A percentile compares a stretch with the other conserved stretches of the same genome.
Evolutionary conservation across 2,888 invertebrate species (phyloP).

Genomic region (Rhagophthalmus giganteus): DNA sequence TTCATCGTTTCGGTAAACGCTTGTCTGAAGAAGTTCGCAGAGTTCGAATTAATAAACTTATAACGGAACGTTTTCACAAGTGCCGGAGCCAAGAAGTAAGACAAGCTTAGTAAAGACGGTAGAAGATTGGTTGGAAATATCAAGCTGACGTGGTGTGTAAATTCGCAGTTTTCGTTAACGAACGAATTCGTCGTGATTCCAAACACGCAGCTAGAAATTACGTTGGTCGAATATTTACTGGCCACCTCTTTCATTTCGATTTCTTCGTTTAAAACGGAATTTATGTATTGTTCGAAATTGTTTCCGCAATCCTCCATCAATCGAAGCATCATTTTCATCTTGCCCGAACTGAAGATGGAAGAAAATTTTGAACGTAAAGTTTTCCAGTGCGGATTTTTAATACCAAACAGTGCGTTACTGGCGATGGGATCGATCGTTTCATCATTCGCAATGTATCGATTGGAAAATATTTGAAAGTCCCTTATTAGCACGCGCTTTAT

Average conservation of each 20-base stretch:
- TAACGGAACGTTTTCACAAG: constrained; percentile 47
- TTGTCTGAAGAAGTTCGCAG: constrained; percentile 45
- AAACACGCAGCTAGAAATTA: no score
- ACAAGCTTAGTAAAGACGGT: constrained; percentile 40
- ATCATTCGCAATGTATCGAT: constrained; percentile 54
- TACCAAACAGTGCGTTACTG: constrained; percentile 52
- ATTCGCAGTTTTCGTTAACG: no score
- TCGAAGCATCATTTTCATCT: constrained; percentile 59
- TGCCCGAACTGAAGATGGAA: constrained; percentile 61
- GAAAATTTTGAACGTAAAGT: constrained; percentile 57
- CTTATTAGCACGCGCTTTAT: constrained; percentile 56
- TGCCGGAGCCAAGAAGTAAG: constrained; percentile 47
- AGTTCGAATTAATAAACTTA: constrained; percentile 44
- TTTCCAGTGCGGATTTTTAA: constrained; percentile 60
- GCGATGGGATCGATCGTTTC: constrained; percentile 53
- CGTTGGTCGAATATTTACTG: constrained; percentile 46
- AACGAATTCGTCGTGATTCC: no score
- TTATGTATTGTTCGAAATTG: no score
- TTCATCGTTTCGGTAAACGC: constrained; percentile 47
- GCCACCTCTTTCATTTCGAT: no score
- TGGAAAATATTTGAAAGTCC: constrained; percentile 57
- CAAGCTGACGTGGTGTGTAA: constrained; percentile 48
- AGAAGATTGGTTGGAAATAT: constrained; percentile 42
- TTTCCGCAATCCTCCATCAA: no score
- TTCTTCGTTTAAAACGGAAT: no score